Evolutionary conservation across 2,113 vertebrate genomes (phyloP).

Genomic region (Cervus canadensis): DNA sequence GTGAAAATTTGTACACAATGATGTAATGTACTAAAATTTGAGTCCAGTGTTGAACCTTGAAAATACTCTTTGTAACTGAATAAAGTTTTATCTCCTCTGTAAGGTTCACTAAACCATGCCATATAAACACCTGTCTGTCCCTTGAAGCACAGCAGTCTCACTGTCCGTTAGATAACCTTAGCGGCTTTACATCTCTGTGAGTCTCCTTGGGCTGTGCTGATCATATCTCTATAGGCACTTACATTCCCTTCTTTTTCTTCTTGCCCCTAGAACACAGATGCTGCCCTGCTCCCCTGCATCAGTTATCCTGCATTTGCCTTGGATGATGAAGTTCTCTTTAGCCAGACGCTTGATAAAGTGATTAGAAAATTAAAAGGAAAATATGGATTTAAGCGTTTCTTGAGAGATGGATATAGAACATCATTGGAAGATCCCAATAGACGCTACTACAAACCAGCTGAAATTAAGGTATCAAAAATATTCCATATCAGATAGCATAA

Average conservation of each 20-base stretch:
- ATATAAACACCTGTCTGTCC: background rate
- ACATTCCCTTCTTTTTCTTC: background rate
- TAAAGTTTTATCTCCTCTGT: background rate
- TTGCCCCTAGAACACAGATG: constrained; percentile 91
- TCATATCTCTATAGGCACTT: too few species aligned
- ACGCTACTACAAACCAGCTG: constrained; percentile 94
- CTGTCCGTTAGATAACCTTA: background rate
- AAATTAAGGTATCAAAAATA: constrained; percentile 91
- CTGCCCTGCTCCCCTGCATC: constrained; percentile 94
- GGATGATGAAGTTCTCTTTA: constrained; percentile 93
- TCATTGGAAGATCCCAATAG: constrained; percentile 92
- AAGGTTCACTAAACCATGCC: background rate
- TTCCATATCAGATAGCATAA: too few species aligned
- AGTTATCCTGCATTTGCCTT: constrained; percentile 97
- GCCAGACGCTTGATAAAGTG: constrained; percentile 95
- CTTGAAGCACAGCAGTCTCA: background rate
- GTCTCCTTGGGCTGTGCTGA: background rate
- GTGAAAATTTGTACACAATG: background rate
- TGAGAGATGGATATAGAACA: constrained; percentile 94
- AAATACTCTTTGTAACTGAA: background rate
- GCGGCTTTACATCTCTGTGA: background rate
- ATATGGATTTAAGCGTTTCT: constrained; percentile 95
- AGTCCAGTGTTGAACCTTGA: background rate
- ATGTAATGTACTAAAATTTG: background rate
- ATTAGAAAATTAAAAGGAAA: constrained; percentile 93